phyloP scores from a whole-genome alignment of 2,797 vertebrate genomes.

The Apogon talboti region DNA sequence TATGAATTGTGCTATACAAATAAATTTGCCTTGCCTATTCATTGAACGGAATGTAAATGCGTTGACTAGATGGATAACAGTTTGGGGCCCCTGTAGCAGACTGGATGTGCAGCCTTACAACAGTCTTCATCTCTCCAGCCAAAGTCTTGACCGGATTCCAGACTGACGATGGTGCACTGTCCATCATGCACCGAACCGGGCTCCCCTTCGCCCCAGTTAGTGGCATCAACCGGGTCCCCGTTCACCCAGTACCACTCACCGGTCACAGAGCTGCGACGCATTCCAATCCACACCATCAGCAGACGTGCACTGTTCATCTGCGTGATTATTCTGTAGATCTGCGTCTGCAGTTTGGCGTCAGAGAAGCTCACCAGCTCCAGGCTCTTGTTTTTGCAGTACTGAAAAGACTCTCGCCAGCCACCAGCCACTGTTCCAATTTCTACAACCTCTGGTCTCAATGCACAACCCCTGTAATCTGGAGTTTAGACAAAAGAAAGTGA shows the following conservation, averaged over 20 bases:
- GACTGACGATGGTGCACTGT: conserved; percentile 68
- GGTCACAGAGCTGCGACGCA: conserved; percentile 64
- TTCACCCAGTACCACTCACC: conserved; percentile 79
- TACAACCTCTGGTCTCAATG: conserved; percentile 18
- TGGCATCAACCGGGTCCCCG: accelerated
- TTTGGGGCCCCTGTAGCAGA: conserved; percentile 55
- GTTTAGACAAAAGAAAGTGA: background rate
- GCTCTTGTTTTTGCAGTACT: conserved; percentile 9
- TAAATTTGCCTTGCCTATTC: no score
- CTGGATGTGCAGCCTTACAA: conserved; percentile 51
- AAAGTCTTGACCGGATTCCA: background rate
- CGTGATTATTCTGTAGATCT: background rate
- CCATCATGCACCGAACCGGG: conserved; percentile 33
- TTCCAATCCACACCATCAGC: conserved; percentile 73
- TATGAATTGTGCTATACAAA: no score
- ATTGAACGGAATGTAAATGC: no score
- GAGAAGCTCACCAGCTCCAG: conserved; percentile 64
- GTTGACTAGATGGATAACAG: conserved; percentile 16
- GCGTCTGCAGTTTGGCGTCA: accelerated
- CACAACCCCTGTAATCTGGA: conserved; percentile 75
- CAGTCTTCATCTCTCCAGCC: conserved; percentile 71
- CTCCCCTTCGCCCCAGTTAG: conserved; percentile 66
- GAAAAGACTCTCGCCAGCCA: conserved; percentile 66
- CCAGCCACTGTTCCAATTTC: background rate
- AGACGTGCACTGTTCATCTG: accelerated